These are phyloP conservation scores for Scytalopus superciliaris DNA, from an alignment of 2,113 vertebrate genomes.

Conservation along the genomic window DNA sequence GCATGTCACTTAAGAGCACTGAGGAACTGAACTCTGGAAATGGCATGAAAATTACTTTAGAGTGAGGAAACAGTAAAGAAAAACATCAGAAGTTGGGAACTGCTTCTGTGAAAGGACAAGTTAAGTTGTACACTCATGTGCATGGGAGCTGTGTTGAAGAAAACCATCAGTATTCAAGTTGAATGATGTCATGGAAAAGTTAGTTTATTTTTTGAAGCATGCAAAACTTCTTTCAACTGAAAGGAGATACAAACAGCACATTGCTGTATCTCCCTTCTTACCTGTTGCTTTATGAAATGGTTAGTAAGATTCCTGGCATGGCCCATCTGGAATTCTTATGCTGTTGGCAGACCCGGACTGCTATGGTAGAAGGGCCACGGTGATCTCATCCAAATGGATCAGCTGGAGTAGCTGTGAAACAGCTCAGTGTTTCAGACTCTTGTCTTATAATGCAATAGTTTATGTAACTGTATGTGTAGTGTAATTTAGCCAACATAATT, in stretches of 20 bases:
- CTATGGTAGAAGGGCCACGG: background rate
- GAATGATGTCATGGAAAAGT: background rate
- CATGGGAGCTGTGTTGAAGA: background rate
- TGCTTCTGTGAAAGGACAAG: background rate
- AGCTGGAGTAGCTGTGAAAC: background rate
- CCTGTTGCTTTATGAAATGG: background rate
- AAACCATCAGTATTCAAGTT: background rate
- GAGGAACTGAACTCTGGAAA: background rate
- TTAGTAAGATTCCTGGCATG: background rate
- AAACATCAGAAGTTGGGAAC: background rate
- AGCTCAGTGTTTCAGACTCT: background rate
- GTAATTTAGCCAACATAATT: background rate
- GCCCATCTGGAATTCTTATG: background rate
- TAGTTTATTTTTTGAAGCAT: background rate
- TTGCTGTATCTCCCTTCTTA: background rate
- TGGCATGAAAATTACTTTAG: background rate
- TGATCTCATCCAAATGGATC: background rate
- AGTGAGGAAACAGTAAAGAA: background rate
- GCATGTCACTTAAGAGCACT: background rate
- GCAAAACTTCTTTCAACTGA: background rate
- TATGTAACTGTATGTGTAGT: background rate
- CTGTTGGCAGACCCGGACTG: background rate
- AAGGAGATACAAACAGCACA: background rate
- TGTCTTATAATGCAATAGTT: background rate
- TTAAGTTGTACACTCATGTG: background rate